A percentile compares a stretch with the other conserved stretches of the same genome.
These are phyloP conservation scores for Prorops nasuta DNA, from an alignment of 1,140 invertebrate species.

Conservation along the genomic window DNA sequence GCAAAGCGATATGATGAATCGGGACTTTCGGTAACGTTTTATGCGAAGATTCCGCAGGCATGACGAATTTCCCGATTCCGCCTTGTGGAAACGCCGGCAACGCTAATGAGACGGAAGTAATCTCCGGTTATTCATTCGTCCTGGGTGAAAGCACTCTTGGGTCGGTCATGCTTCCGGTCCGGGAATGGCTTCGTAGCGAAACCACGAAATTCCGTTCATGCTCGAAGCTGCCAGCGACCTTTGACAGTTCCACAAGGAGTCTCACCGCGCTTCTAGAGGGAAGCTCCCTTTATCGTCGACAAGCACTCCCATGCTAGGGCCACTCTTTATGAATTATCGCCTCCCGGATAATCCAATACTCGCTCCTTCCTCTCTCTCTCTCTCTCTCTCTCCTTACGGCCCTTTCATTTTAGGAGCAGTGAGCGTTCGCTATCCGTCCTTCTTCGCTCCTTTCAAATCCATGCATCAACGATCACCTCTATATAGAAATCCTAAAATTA, in stretches of 20 bases:
- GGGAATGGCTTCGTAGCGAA: background rate
- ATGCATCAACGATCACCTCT: no score
- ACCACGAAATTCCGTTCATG: background rate
- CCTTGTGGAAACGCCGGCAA: background rate
- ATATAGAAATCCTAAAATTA: no score
- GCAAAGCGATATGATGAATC: background rate
- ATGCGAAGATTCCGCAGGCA: background rate
- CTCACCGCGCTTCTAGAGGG: background rate
- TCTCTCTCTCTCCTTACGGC: no score
- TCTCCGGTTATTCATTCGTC: slow-evolving; percentile 10
- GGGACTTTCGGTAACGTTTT: background rate
- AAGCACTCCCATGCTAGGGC: no score
- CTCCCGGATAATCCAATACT: no score
- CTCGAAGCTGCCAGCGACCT: background rate
- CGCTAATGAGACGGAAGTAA: slow-evolving; percentile 23
- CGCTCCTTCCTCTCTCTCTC: no score
- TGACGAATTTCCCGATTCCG: background rate
- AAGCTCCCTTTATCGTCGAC: background rate
- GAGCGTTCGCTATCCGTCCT: no score
- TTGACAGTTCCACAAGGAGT: background rate
- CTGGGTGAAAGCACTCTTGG: background rate
- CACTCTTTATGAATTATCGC: no score
- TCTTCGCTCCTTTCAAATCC: no score
- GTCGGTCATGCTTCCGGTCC: background rate
- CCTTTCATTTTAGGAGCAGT: no score